phyloP scores from a whole-genome alignment of 2,113 vertebrate species.

The Euleptes europaea region DNA sequence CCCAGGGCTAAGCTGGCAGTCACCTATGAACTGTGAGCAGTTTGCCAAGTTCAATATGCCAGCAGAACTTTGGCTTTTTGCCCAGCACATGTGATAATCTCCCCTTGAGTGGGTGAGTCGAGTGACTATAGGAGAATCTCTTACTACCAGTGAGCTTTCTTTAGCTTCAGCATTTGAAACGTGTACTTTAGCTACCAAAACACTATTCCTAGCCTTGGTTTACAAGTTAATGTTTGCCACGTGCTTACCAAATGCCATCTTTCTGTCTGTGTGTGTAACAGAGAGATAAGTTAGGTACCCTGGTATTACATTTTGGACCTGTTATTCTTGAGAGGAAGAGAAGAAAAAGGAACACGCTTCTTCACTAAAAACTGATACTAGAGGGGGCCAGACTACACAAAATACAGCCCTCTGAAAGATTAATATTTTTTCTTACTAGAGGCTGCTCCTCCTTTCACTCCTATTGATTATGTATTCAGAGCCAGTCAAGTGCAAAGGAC shows the following conservation, averaged over 20 bases:
- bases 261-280: background rate
- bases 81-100: constrained; percentile 16
- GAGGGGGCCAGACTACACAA: background rate
- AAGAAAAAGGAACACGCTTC: background rate
- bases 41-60: constrained; percentile 7
- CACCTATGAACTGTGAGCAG: background rate
- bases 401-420: background rate
- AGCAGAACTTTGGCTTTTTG: constrained; percentile 12
- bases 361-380: background rate
- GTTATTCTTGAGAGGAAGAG: background rate
- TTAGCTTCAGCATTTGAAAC: background rate
- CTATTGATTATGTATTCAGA: background rate
- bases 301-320: background rate
- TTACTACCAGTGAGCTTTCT: background rate
- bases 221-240: background rate
- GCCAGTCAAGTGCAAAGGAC: background rate
- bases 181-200: background rate
- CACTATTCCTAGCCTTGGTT: background rate
- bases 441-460: background rate
- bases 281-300: background rate
- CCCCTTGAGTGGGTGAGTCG: background rate
- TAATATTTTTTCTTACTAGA: background rate
- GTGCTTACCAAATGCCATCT: background rate
- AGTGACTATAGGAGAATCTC: background rate
- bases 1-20: background rate